Conservation (phyloP, 1,140 invertebrate genomes). For the Dreissena rostriformis region DNA sequence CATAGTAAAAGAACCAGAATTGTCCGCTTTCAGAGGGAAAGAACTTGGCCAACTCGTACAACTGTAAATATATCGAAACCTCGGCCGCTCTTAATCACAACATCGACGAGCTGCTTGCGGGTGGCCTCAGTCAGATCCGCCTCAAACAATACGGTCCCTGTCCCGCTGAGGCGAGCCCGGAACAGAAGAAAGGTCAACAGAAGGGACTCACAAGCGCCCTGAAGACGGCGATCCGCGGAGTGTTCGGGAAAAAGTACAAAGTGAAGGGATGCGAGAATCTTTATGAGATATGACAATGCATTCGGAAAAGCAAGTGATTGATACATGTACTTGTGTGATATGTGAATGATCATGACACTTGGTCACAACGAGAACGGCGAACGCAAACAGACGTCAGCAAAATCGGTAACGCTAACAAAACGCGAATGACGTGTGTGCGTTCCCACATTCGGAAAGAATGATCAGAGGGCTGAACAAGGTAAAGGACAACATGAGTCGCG, state of each 20-base stretch:
- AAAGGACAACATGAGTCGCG: no score
- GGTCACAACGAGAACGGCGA: no score
- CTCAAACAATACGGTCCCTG: conserved; percentile 58
- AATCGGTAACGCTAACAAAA: no score
- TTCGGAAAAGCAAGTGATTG: not conserved
- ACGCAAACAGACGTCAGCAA: no score
- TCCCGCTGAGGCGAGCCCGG: conserved; percentile 5
- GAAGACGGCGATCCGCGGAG: conserved; percentile 37
- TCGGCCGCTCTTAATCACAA: conserved; percentile 91
- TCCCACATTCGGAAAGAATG: no score
- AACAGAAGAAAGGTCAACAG: conserved; percentile 31
- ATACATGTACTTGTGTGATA: not conserved
- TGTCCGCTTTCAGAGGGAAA: conserved; percentile 72
- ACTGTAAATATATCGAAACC: conserved; percentile 92
- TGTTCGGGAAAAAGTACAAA: conserved; percentile 48
- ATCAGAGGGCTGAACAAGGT: no score
- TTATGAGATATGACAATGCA: conserved; percentile 43
- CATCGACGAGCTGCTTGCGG: conserved; percentile 91
- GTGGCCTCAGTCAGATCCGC: conserved; percentile 85
- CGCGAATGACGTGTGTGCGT: no score
- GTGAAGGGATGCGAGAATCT: conserved; percentile 49
- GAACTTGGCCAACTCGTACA: conserved; percentile 85
- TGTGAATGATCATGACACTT: no score
- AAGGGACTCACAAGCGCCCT: conserved; percentile 34
- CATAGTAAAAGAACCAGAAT: no score